Base-by-base conservation (phyloP, 2,888 invertebrate genomes). In the Aspidiotus rigidus region DNA sequence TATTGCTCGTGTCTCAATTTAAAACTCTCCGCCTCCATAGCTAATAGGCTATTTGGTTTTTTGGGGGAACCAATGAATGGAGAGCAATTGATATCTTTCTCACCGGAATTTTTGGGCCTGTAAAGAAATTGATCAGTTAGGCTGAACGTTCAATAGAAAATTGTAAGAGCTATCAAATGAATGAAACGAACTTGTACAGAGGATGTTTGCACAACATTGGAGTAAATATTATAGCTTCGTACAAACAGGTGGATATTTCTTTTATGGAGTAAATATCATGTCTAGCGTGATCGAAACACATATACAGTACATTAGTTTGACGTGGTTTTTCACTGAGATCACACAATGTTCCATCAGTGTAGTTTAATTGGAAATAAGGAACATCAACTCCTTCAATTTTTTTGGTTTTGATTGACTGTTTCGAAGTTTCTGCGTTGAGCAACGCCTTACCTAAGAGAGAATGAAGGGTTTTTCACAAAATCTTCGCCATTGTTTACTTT, bases 261-360 rank as follows among this genome's bases (percentile, higher is more conserved):
- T 95, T 95, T 72, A 97, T 83, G 0, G 92, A 91, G 77, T 90
- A 93, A 2, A 97, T 86, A 77, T 96, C 95, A 74, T 94, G 92
- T 75, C 91, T 90, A 2, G 93, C 91, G 74, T 90, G 88, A 6
- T 84, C 83, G 76, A 89, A 91, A 79, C 97, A 97, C 0, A 95
- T 90, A 76, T 96, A 97, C 0, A 89, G 81, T 2, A 96, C 85
- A 75, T 85, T 85, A 0, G 93, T 90, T 17, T 84, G 80, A 15
- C 97, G 84, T 0, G 92, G 91, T 74, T 88, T 85, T 67, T 88
- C 88, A 73, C 87, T 97, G 64, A 99, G 80, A 75, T 98, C 97
- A 77, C 99, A 99, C 11, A 86, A 74, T 0, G 97, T 95, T 75
- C 98, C 98, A 77, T 89, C 90, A 53, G 83, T 85, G 85, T 93